Evolutionary conservation across 1,140 invertebrate genomes (phyloP).

Genomic region (Drosophila malerkotliana): DNA sequence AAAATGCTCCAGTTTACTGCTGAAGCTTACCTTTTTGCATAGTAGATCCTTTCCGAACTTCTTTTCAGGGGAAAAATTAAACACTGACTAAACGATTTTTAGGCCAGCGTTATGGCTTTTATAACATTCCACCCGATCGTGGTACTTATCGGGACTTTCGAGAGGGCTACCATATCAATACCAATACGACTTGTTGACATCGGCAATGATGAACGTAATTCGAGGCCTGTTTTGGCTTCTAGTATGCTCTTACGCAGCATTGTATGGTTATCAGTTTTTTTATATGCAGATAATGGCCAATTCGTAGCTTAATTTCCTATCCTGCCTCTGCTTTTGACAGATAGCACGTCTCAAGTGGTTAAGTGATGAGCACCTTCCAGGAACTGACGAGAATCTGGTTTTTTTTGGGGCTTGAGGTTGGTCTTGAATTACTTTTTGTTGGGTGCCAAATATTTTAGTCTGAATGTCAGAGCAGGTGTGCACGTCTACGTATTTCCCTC

Average conservation of each 20-base stretch:
- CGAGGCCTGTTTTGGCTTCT: conserved; percentile 35
- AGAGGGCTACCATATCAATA: conserved; percentile 40
- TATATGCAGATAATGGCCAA: conserved; percentile 31
- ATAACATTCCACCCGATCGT: conserved; percentile 48
- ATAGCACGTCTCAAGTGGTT: conserved; percentile 43
- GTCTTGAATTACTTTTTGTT: conserved; percentile 2
- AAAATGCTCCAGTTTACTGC: not conserved
- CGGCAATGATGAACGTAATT: conserved; percentile 32
- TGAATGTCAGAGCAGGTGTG: conserved; percentile 11
- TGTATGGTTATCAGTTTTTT: conserved; percentile 36
- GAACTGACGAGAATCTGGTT: conserved; percentile 16
- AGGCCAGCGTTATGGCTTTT: conserved; percentile 37
- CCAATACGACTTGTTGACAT: conserved; percentile 45
- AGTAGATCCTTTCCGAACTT: conserved; percentile 18
- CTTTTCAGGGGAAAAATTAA: conserved; percentile 25
- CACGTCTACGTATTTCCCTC: conserved; percentile 20
- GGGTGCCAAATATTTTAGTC: conserved; percentile 6
- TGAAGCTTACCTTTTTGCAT: conserved; percentile 60
- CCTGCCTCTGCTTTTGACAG: conserved; percentile 32
- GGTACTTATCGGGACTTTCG: conserved; percentile 48
- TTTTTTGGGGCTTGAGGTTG: not conserved
- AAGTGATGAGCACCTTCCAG: conserved; percentile 47
- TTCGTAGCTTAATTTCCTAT: conserved; percentile 48
- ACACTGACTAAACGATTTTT: conserved; percentile 54
- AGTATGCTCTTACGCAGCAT: conserved; percentile 32